phyloP scores from a whole-genome alignment of 2,797 vertebrate genomes.

The Brachymystax lenok region DNA sequence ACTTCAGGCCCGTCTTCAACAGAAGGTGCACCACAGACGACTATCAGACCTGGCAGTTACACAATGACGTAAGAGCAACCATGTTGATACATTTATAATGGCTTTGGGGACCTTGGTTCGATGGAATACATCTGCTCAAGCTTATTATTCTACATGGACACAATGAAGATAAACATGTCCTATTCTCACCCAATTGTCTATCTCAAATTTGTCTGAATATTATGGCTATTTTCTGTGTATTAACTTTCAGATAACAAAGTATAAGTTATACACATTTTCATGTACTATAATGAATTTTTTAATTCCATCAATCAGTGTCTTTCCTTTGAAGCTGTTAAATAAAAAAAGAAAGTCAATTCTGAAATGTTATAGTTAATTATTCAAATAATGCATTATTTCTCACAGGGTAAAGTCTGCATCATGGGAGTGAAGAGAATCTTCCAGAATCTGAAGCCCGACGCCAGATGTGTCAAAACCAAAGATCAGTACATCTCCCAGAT shows the following conservation, averaged over 20 bases:
- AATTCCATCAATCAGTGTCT: not conserved
- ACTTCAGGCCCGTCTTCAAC: conserved; percentile 90
- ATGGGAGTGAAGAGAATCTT: conserved; percentile 93
- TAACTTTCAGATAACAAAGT: not conserved
- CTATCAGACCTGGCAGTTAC: conserved; percentile 87
- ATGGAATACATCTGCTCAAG: too few relatives aligned
- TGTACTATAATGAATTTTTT: not conserved
- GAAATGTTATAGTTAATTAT: conserved; percentile 42
- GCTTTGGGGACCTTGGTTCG: too few relatives aligned
- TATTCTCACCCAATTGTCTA: too few relatives aligned
- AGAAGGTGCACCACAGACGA: conserved; percentile 84
- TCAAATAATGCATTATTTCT: conserved; percentile 66
- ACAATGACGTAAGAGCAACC: conserved; percentile 79
- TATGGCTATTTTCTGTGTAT: too few relatives aligned
- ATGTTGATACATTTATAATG: too few relatives aligned
- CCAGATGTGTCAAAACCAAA: conserved; percentile 89
- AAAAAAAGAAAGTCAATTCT: conserved; percentile 44
- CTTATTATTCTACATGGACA: too few relatives aligned
- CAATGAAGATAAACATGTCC: too few relatives aligned
- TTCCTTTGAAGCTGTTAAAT: conserved; percentile 45
- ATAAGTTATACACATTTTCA: not conserved
- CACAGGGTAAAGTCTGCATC: conserved; percentile 84
- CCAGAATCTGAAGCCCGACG: conserved; percentile 86
- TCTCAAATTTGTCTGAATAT: too few relatives aligned
- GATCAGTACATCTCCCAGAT: conserved; percentile 86